Evolutionary conservation across 1,140 invertebrate species (phyloP).

Genomic region (Drosophila hydei): DNA sequence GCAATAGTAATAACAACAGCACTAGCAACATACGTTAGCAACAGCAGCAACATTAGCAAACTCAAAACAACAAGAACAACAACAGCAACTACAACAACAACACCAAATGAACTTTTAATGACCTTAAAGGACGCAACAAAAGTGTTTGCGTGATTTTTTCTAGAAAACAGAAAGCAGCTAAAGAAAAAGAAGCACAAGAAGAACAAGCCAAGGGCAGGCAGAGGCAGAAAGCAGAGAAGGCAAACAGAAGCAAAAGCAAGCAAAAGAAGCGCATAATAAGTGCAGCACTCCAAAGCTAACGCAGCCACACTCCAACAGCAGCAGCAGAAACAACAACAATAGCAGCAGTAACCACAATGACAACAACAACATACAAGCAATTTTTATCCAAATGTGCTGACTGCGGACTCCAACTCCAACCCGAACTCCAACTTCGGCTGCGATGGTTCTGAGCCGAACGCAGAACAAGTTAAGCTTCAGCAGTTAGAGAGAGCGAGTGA

Average conservation of each 20-base stretch:
- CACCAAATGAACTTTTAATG: conserved; percentile 60
- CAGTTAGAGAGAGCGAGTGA: not conserved
- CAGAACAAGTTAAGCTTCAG: conserved; percentile 3
- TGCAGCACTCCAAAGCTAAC: conserved; percentile 50
- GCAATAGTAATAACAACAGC: conserved; percentile 29
- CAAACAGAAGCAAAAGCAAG: conserved; percentile 54
- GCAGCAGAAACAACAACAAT: conserved; percentile 6
- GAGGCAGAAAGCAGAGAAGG: conserved; percentile 7
- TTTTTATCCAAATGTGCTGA: conserved; percentile 72
- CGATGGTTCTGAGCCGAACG: not conserved
- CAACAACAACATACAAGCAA: conserved; percentile 40
- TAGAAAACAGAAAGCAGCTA: conserved; percentile 44
- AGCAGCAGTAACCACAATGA: conserved; percentile 8
- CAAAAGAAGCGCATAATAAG: conserved; percentile 65
- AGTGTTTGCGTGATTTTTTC: conserved; percentile 65
- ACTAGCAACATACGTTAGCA: not conserved
- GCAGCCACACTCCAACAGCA: conserved; percentile 52
- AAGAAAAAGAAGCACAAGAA: not conserved
- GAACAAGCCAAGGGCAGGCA: conserved; percentile 9
- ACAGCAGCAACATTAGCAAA: not conserved
- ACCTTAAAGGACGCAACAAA: conserved; percentile 77
- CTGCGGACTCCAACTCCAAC: conserved; percentile 34
- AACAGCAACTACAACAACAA: not conserved
- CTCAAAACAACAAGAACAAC: not conserved
- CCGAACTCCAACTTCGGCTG: not conserved